Percentiles rank a stretch among this genome's conserved stretches.
phyloP scores from a whole-genome alignment of 2,797 vertebrate genomes.

The Alauda arvensis region DNA sequence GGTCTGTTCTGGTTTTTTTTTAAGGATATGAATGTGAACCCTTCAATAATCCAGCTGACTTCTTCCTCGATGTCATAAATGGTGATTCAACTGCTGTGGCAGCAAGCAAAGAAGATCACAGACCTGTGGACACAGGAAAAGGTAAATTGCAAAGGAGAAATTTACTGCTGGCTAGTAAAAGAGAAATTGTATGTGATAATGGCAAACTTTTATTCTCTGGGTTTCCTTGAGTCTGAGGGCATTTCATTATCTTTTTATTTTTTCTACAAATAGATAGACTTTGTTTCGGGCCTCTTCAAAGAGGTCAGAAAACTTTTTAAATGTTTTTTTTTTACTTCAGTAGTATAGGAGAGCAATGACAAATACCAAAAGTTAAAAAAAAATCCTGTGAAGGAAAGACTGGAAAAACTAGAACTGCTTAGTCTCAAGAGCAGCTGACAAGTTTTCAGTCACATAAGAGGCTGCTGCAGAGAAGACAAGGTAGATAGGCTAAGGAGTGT shows the following conservation, averaged over 20 bases:
- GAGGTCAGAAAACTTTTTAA: not conserved
- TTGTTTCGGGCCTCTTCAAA: not conserved
- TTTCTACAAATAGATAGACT: not conserved
- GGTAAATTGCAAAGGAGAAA: constrained; percentile 12
- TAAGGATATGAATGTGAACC: constrained; percentile 57
- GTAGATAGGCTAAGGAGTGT: not conserved
- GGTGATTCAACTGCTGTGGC: constrained; percentile 57
- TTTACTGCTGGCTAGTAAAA: not conserved
- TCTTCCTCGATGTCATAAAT: constrained; percentile 53
- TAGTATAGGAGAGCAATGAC: not conserved
- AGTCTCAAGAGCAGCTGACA: not conserved
- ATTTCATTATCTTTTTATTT: not conserved
- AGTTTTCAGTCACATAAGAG: not conserved
- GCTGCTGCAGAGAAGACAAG: not conserved
- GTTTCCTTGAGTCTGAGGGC: not conserved
- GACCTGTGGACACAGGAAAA: not conserved
- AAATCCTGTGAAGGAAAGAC: not conserved
- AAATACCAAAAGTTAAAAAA: not conserved
- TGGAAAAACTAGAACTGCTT: not conserved
- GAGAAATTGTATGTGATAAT: not conserved
- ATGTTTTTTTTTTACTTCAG: not conserved
- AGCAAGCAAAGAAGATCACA: constrained; percentile 6
- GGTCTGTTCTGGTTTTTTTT: not conserved
- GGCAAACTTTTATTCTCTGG: not conserved
- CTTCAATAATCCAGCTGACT: constrained; percentile 60